Base-by-base conservation (phyloP, 1,140 invertebrate species). In the Diachasma alloeum region DNA sequence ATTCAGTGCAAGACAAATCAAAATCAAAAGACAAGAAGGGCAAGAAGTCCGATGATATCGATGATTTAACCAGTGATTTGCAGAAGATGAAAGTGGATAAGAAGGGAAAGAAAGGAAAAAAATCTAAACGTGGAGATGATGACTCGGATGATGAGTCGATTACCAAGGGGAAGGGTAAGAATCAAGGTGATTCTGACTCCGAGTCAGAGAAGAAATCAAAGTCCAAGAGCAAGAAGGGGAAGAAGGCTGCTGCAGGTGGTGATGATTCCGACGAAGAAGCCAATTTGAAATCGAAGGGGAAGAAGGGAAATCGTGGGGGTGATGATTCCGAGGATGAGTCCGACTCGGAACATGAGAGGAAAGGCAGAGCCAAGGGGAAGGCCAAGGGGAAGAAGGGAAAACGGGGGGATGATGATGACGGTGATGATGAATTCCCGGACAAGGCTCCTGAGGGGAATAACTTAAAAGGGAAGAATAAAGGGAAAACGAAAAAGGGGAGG, bases 391-490 rank as follows among this genome's bases (percentile, higher is more conserved):
- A 88, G 74, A 87, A 90, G 75, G 82, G 81, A 36, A 86, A 82
- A 67, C 83, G 87, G 19, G 83, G 80, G 69, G 85, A 89, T 70
- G 88, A 89, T 75, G 87, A 87, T 66, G 85, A 86, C 48, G 85
- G 85, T 66, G 84, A 77, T 39, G 89, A 89, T 53, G 83, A 85
- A 10, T 89, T 90, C 39, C 90, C 68, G 0, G 91, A 78, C 87
- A 90, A 80, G 83, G 84, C 77, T 68, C 68, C 81, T 5, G 89
- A 90, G 79, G 26, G 77, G 11, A 81, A 81, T 69, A 84, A 90
- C 48, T n/a, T 46, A 66, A 86, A 88, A 48, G 90, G 89, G 59
- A 91, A 91, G 78, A 93, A 92, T 77, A 90, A 81, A 88, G 87
- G 79, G 87, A 91, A 84, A 87, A 87, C 84, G 87, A 90, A 88